Evolutionary conservation across 1,140 invertebrate genomes (phyloP).

Genomic region (Drosophila bocqueti): DNA sequence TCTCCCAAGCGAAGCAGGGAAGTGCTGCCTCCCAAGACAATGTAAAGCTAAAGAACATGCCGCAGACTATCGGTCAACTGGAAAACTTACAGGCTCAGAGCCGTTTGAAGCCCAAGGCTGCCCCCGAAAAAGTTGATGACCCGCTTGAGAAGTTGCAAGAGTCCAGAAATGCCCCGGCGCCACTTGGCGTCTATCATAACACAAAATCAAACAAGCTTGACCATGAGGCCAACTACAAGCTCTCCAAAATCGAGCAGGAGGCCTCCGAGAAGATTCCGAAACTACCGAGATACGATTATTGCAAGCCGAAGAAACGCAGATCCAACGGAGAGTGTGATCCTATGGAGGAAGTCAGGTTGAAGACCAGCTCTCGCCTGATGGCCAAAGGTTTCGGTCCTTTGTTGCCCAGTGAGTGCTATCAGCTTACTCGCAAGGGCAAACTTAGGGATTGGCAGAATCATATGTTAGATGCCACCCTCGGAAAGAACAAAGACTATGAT

Average conservation of each 20-base stretch:
- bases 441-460: constrained; percentile 10
- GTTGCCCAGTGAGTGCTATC: constrained; percentile 63
- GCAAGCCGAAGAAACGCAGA: constrained; percentile 47
- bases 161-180: constrained; percentile 17
- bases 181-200: constrained; percentile 40
- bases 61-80: constrained; percentile 22
- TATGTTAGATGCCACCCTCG: not conserved
- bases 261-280: constrained; percentile 48
- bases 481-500: not conserved
- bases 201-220: constrained; percentile 57
- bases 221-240: constrained; percentile 81
- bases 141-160: not conserved
- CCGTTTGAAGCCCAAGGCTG: not conserved
- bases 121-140: not conserved
- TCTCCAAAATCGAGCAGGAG: constrained; percentile 81
- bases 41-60: constrained; percentile 42
- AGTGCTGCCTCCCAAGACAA: constrained; percentile 18
- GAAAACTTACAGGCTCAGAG: not conserved
- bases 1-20: not conserved
- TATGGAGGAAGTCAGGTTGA: constrained; percentile 78
- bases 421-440: constrained; percentile 29
- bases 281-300: not conserved
- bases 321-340: constrained; percentile 56
- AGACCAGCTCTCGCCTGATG: constrained; percentile 75
- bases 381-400: constrained; percentile 72